Base-by-base conservation (phyloP, 1,140 invertebrate species). In the Trichonephila inaurata region DNA sequence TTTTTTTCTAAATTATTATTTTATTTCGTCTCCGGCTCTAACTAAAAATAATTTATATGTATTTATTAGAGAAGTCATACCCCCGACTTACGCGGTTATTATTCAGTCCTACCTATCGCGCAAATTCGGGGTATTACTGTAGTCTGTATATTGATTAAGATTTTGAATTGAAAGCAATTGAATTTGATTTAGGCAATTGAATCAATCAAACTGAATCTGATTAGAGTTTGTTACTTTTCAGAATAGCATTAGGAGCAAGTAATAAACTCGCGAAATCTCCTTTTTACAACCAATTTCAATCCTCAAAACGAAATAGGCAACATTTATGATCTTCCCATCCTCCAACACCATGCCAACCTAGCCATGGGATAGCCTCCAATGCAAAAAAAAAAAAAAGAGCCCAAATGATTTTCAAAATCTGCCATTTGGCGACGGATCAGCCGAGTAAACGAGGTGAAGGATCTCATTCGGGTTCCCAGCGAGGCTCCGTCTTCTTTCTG, bases 401-500 rank as follows among this genome's bases (percentile, higher is more conserved):
- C 24, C 16, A 77, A 77, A 40, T 77, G 72, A 3, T 77, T 77
- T 77, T 77, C 18, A 77, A 77, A 77, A 77, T 77, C 28, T 40
- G 72, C 28, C 28, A 40, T 33, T 77, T 77, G 72, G 28, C 72
- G 72, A 40, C 24, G 72, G 18, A 33, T 28, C 72, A 28, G 24
- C 72, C 33, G 16, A 28, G 8, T 19, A 62, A 87, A 61, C 60
- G 58, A 28, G 85, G 60, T 87, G 60, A 87, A 87, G 60, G 85
- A 62, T 87, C 60, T 60, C 85, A 87, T 87, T 87, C 28, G 7
- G 1, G n/a, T 6, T 16, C 61, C 18, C 85, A 62, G 60, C 60
- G 40, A 64, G 85, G 60, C 60, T 87, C 28, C 60, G 21, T 21
- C 60, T n/a, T 28, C 60, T 62, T 58, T 85, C 61, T 62, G 18